phyloP scores from a whole-genome alignment of 1,140 invertebrate genomes.

The Dendroctonus ponderosae region DNA sequence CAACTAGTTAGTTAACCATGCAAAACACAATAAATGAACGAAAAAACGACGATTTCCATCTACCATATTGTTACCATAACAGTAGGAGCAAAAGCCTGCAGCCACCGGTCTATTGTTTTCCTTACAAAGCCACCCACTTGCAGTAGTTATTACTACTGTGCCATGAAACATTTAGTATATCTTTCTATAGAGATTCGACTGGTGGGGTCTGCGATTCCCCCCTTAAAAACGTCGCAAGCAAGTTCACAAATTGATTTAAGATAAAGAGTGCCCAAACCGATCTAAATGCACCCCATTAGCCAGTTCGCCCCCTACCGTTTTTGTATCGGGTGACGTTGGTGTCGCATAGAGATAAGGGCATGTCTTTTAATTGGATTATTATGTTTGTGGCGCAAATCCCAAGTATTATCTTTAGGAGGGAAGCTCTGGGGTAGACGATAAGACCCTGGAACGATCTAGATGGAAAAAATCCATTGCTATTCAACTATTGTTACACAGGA shows the following conservation, averaged over 20 bases:
- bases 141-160: no score
- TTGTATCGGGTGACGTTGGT: constrained; percentile 16
- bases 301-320: constrained; percentile 8
- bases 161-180: no score
- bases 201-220: no score
- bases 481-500: not conserved
- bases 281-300: constrained; percentile 25
- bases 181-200: no score
- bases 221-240: not conserved
- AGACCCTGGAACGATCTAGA: not conserved
- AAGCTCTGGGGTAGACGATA: no score
- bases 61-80: not conserved
- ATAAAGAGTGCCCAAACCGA: constrained; percentile 17
- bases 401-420: constrained; percentile 15
- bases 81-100: constrained; percentile 1
- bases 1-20: no score
- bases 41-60: no score
- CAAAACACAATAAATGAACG: no score
- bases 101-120: constrained; percentile 1
- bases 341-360: constrained; percentile 24
- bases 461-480: not conserved
- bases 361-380: constrained; percentile 29
- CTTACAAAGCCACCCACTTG: not conserved
- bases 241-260: constrained; percentile 21
- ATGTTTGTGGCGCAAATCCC: constrained; percentile 18